A percentile compares a stretch with the other conserved stretches of the same genome.
These are phyloP conservation scores for Chromobotia macracanthus DNA, from an alignment of 2,797 vertebrate species.

Conservation along the genomic window DNA sequence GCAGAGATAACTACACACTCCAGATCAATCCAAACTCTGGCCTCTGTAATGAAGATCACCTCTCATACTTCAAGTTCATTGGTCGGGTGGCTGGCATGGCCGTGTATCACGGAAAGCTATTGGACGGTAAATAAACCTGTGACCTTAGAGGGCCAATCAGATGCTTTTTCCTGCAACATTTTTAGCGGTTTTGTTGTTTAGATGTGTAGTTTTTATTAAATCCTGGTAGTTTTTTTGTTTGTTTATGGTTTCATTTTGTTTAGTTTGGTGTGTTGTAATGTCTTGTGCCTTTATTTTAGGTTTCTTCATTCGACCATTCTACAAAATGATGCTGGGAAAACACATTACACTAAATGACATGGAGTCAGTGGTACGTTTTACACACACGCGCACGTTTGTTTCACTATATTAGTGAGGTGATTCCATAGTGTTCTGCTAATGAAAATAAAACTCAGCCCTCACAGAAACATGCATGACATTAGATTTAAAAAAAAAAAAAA, in stretches of 20 bases:
- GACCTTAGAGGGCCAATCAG: slow-evolving; percentile 49
- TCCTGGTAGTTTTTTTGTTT: background rate
- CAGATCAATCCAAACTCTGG: slow-evolving; percentile 99
- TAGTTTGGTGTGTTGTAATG: background rate
- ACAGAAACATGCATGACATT: too few species aligned
- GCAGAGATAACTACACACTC: slow-evolving; percentile 98
- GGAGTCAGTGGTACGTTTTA: slow-evolving; percentile 93
- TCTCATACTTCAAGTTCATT: slow-evolving; percentile 98
- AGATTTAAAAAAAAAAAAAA: too few species aligned
- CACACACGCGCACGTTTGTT: background rate
- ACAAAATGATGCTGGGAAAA: slow-evolving; percentile 99
- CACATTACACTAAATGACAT: slow-evolving; percentile 97
- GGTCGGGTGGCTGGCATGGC: slow-evolving; percentile 97
- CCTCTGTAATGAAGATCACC: slow-evolving; percentile 96
- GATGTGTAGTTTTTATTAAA: too few species aligned
- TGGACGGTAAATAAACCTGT: slow-evolving; percentile 82
- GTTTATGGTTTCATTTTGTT: background rate
- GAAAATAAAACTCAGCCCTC: too few species aligned
- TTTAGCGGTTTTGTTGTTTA: too few species aligned
- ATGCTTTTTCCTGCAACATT: background rate
- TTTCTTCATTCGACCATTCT: slow-evolving; percentile 98
- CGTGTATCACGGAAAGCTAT: slow-evolving; percentile 95
- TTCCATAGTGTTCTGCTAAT: too few species aligned
- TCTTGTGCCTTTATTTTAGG: slow-evolving; percentile 70
- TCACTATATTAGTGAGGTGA: too few species aligned